Conservation (phyloP, 1,140 invertebrate species). For the Zaprionus nigranus region DNA sequence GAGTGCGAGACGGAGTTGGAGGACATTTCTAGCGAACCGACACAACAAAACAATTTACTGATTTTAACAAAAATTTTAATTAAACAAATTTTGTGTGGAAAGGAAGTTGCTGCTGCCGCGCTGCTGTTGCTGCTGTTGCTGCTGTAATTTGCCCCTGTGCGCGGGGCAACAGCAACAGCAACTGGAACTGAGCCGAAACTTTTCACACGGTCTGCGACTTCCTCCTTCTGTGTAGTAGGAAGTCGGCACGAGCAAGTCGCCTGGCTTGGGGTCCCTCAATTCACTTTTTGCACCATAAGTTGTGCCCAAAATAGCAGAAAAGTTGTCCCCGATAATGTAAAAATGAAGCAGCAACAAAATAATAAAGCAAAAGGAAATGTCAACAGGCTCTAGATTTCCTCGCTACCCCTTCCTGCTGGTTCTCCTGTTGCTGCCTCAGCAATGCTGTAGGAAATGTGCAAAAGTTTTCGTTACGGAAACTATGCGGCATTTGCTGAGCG, state of each 20-base stretch:
- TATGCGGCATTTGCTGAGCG: slow-evolving; percentile 31
- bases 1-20: slow-evolving; percentile 16
- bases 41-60: slow-evolving; percentile 79
- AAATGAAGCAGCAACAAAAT: slow-evolving; percentile 65
- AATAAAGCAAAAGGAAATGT: slow-evolving; percentile 61
- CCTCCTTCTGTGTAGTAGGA: slow-evolving; percentile 62
- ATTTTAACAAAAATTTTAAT: slow-evolving; percentile 82
- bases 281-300: slow-evolving; percentile 81
- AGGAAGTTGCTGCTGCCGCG: slow-evolving; percentile 60
- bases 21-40: slow-evolving; percentile 39
- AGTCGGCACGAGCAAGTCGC: slow-evolving; percentile 68
- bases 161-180: slow-evolving; percentile 9
- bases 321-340: slow-evolving; percentile 77
- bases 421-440: slow-evolving; percentile 10
- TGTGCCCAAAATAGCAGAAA: slow-evolving; percentile 79
- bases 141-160: slow-evolving; percentile 40
- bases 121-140: slow-evolving; percentile 1
- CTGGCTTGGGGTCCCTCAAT: slow-evolving; percentile 45
- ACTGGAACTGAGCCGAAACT: slow-evolving; percentile 34
- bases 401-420: slow-evolving; percentile 11
- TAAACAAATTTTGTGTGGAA: slow-evolving; percentile 81
- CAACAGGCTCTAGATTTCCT: slow-evolving; percentile 12
- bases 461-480: slow-evolving; percentile 46
- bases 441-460: slow-evolving; percentile 55
- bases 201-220: slow-evolving; percentile 77